Conservation (phyloP, 1,140 invertebrate species). For the Tyrophagus putrescentiae region DNA sequence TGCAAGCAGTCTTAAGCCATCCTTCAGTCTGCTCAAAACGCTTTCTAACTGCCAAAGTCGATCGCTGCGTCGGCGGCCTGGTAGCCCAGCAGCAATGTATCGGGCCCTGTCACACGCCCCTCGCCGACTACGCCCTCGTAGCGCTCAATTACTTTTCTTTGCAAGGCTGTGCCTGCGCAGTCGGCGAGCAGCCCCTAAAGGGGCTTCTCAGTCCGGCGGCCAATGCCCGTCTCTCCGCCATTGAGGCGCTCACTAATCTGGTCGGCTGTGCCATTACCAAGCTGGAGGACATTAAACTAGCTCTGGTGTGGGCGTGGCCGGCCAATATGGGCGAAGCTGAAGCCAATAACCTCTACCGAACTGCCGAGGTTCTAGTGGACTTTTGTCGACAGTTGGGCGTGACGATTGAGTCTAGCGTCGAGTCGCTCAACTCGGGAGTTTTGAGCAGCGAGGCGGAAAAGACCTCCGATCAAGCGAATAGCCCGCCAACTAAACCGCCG, state of each 20-base stretch:
- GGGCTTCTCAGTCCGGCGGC: slow-evolving; percentile 52
- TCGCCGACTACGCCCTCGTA: too few relatives aligned
- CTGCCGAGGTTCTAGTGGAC: slow-evolving; percentile 66
- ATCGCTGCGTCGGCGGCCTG: too few relatives aligned
- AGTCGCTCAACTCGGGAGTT: too few relatives aligned
- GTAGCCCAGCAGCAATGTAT: too few relatives aligned
- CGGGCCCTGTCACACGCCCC: too few relatives aligned
- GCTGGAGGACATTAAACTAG: slow-evolving; percentile 71
- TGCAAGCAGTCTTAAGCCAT: too few relatives aligned
- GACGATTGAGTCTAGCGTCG: slow-evolving; percentile 83
- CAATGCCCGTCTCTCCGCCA: slow-evolving; percentile 81
- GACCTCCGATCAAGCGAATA: slow-evolving; percentile 97
- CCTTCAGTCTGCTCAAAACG: too few relatives aligned
- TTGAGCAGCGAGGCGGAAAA: too few relatives aligned
- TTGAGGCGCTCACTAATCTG: slow-evolving; percentile 84
- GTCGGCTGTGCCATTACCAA: slow-evolving; percentile 46
- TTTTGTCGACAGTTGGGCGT: slow-evolving; percentile 75
- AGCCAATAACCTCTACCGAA: slow-evolving; percentile 64
- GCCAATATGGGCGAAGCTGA: slow-evolving; percentile 82
- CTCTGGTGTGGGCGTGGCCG: slow-evolving; percentile 99
- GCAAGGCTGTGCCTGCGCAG: too few relatives aligned
- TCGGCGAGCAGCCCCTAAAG: too few relatives aligned
- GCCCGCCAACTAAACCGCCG: slow-evolving; percentile 47
- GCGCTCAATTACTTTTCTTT: too few relatives aligned
- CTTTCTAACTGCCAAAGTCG: too few relatives aligned